These are phyloP conservation scores for Rhagonycha fulva DNA, from an alignment of 2,888 invertebrate genomes.

Conservation along the genomic window DNA sequence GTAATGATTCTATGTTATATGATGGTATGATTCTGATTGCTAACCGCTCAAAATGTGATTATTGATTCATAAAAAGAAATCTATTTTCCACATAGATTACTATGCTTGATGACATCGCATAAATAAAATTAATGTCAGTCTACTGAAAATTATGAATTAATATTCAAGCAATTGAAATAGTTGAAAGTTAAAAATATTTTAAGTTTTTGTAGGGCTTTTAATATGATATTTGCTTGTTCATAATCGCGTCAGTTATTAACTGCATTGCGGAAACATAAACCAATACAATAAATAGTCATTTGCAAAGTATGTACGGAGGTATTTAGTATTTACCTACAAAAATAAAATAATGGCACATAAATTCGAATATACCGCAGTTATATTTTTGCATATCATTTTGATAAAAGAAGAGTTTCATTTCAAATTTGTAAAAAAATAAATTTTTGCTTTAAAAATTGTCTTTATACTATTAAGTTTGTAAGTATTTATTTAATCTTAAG, in stretches of 20 bases:
- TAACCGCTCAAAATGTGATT: too few species aligned
- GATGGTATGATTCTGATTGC: too few species aligned
- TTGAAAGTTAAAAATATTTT: not conserved
- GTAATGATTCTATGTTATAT: too few species aligned
- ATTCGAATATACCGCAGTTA: not conserved
- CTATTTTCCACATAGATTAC: too few species aligned
- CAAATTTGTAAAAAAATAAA: not conserved
- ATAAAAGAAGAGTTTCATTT: not conserved
- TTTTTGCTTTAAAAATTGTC: not conserved
- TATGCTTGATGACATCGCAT: not conserved
- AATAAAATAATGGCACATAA: not conserved
- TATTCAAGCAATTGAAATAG: not conserved
- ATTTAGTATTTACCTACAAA: not conserved
- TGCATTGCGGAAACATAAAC: not conserved
- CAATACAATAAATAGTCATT: not conserved
- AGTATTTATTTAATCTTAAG: not conserved
- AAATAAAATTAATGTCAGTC: not conserved
- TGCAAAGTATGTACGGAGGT: not conserved
- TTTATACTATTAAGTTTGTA: not conserved
- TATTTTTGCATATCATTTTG: not conserved
- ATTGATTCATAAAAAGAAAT: too few species aligned
- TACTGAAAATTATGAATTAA: not conserved
- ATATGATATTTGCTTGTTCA: not conserved
- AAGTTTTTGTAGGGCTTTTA: not conserved
- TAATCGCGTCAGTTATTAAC: not conserved